These are phyloP conservation scores for rabbit (Oryctolagus cuniculus) DNA, from an alignment of 2,113 vertebrate genomes.

Conservation along the genomic window mOryCun1.1 NC_091436.1:41363001-41363500, in stretches of 20 bases:
- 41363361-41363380: conserved; percentile 66
- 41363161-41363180: conserved; percentile 14
- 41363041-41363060: too few species aligned
- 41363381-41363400: conserved; percentile 59
- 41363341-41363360: conserved; percentile 66
- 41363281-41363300: conserved; percentile 72
- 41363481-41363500: conserved; percentile 68
- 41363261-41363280: conserved; percentile 41
- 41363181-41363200: conserved; percentile 12
- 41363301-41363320: conserved; percentile 50
- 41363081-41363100: too few species aligned
- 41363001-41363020: too few species aligned
- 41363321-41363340: conserved; percentile 70
- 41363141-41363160: conserved; percentile 21
- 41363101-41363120: too few species aligned
- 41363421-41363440: conserved; percentile 55
- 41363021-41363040: too few species aligned
- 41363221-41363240: conserved; percentile 63
- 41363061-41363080: too few species aligned
- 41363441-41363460: not conserved
- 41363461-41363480: conserved; percentile 60
- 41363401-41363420: conserved; percentile 60
- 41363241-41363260: conserved; percentile 60
- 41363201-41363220: conserved; percentile 51
- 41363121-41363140: conserved; percentile 9